A percentile compares a stretch with the other conserved stretches of the same genome.
Conservation (phyloP, 92 coral and sea anemone species). For the Umimayanthus chanpuru region DNA sequence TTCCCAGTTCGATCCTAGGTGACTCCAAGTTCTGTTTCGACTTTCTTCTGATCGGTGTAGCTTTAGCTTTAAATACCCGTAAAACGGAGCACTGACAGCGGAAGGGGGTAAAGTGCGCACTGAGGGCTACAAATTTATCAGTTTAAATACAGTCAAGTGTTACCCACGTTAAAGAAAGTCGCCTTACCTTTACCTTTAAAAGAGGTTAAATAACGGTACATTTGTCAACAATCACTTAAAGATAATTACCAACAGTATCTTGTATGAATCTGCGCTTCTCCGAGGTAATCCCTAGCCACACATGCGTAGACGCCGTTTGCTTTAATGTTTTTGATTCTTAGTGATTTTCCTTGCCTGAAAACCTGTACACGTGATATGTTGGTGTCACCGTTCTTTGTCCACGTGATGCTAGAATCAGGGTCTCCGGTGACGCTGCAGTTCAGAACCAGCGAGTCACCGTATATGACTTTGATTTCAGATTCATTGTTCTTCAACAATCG, state of each 20-base stretch:
- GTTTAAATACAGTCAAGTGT: no score
- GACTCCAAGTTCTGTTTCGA: no score
- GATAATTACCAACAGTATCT: not conserved
- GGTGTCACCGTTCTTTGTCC: not conserved
- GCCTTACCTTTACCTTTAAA: no score
- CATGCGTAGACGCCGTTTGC: not conserved
- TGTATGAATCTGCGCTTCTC: not conserved
- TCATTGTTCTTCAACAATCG: not conserved
- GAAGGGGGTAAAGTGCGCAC: no score
- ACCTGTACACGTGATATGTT: not conserved
- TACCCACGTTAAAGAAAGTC: no score
- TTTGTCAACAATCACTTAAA: not conserved
- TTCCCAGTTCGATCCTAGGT: no score
- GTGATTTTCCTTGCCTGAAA: not conserved
- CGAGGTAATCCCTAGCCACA: not conserved
- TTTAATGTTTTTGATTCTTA: not conserved
- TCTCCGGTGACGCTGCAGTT: not conserved
- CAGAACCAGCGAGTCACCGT: not conserved
- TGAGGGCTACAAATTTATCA: no score
- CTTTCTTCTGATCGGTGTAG: no score
- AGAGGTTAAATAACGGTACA: no score
- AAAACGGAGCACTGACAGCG: no score
- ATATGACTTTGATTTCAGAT: not conserved
- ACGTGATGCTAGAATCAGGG: not conserved
- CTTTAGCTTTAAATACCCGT: no score